A percentile compares a stretch with the other conserved stretches of the same genome.
phyloP scores from a whole-genome alignment of 2,113 vertebrate genomes.

The Ophthalmolycus amberensis region DNA sequence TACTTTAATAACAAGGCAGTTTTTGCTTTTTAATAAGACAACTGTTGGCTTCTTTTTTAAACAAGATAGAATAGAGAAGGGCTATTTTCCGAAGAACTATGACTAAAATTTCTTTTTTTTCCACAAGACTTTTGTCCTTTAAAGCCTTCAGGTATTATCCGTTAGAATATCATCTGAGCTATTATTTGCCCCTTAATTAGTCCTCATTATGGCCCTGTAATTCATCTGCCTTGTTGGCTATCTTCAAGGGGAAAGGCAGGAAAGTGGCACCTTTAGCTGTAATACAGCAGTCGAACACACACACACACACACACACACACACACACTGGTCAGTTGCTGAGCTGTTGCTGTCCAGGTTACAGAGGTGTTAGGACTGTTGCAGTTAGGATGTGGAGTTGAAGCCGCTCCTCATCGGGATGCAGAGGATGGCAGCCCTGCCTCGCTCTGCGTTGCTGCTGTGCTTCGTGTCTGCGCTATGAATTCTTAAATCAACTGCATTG shows the following conservation, averaged over 20 bases:
- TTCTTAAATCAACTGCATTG: constrained; percentile 76
- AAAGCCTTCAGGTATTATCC: constrained; percentile 70
- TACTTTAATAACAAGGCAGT: constrained; percentile 9
- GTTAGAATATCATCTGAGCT: constrained; percentile 67
- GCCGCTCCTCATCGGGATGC: constrained; percentile 75
- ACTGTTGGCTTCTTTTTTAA: constrained; percentile 28
- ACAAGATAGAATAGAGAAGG: constrained; percentile 26
- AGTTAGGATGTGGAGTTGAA: constrained; percentile 48
- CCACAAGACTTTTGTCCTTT: constrained; percentile 59
- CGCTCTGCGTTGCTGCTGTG: constrained; percentile 59
- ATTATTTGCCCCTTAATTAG: constrained; percentile 75
- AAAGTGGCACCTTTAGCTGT: constrained; percentile 38
- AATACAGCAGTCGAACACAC: constrained; percentile 29
- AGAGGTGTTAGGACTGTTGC: constrained; percentile 35
- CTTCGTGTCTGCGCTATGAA: constrained; percentile 58
- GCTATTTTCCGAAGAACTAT: constrained; percentile 52
- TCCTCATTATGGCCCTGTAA: constrained; percentile 59
- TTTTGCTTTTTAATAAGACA: constrained; percentile 21
- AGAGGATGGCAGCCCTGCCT: constrained; percentile 54
- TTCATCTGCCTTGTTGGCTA: constrained; percentile 53
- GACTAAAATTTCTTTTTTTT: constrained; percentile 34
- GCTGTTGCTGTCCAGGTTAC: constrained; percentile 41
- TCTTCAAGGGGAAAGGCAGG: constrained; percentile 50
- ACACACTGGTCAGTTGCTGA: constrained; percentile 37
- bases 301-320: background rate